A percentile compares a stretch with the other conserved stretches of the same genome.
These are phyloP conservation scores for Cerceris ruficornis DNA, from an alignment of 2,888 invertebrate species.

Conservation along the genomic window DNA sequence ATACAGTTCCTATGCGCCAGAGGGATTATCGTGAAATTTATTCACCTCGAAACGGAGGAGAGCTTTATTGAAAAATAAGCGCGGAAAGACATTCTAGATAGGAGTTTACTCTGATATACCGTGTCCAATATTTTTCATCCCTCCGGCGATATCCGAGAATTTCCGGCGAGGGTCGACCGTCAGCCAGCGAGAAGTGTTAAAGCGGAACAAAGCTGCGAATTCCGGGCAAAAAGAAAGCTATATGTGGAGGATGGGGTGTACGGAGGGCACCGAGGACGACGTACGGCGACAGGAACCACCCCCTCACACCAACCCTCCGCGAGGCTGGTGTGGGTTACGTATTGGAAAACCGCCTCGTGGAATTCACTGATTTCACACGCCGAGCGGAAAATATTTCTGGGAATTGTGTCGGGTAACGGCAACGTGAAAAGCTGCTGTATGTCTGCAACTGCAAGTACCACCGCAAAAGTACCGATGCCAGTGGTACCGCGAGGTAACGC, in stretches of 20 bases:
- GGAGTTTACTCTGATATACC: slow-evolving; percentile 46
- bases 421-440: slow-evolving; percentile 35
- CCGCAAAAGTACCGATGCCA: neutral
- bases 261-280: slow-evolving; percentile 9
- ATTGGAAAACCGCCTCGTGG: slow-evolving; percentile 66
- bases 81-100: slow-evolving; percentile 7
- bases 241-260: slow-evolving; percentile 19
- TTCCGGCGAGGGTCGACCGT: slow-evolving; percentile 34
- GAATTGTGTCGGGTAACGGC: slow-evolving; percentile 56
- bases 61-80: slow-evolving; percentile 20
- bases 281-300: slow-evolving; percentile 18
- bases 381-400: slow-evolving; percentile 64
- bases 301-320: neutral
- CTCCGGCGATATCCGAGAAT: slow-evolving; percentile 35
- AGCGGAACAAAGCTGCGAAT: slow-evolving; percentile 63
- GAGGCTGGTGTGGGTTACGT: slow-evolving; percentile 55
- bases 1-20: neutral
- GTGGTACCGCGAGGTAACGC: slow-evolving; percentile 23
- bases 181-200: slow-evolving; percentile 44
- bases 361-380: slow-evolving; percentile 70
- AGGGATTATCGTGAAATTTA: neutral
- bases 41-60: neutral
- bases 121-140: slow-evolving; percentile 62
- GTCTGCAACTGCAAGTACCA: slow-evolving; percentile 1
- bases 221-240: slow-evolving; percentile 65